Conservation (phyloP, 1,140 invertebrate genomes). For the Steinernema khuongi region DNA sequence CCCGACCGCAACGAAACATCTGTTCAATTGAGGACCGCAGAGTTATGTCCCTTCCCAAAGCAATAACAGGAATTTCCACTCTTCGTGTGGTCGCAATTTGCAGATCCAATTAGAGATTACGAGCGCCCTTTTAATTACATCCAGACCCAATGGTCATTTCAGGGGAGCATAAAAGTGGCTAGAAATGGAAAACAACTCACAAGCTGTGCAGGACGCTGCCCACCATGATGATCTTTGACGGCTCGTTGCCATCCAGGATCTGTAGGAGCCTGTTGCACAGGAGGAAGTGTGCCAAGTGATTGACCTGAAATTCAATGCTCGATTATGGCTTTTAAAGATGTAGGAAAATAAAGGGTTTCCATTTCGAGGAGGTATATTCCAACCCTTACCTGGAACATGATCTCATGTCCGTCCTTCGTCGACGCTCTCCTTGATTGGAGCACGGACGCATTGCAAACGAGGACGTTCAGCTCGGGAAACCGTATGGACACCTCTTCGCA, state of each 20-base stretch:
- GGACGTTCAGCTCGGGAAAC: slow-evolving; percentile 36
- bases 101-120: not conserved
- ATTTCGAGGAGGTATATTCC: too few species aligned
- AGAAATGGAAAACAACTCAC: slow-evolving; percentile 24
- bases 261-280: slow-evolving; percentile 33
- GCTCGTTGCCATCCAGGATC: slow-evolving; percentile 24
- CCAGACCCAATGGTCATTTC: not conserved
- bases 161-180: not conserved
- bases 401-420: slow-evolving; percentile 40
- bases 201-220: slow-evolving; percentile 41
- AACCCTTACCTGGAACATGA: slow-evolving; percentile 36
- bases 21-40: too few species aligned
- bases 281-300: slow-evolving; percentile 40
- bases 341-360: too few species aligned
- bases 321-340: too few species aligned
- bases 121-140: not conserved
- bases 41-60: too few species aligned
- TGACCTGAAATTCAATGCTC: slow-evolving; percentile 31
- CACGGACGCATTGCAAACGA: slow-evolving; percentile 37
- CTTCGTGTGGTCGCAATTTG: not conserved
- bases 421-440: slow-evolving; percentile 28
- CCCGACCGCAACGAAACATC: too few species aligned
- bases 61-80: not conserved
- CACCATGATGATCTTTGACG: slow-evolving; percentile 31
- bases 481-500: slow-evolving; percentile 36